Evolutionary conservation across 2,113 vertebrate genomes (phyloP).

Genomic region (Nibea coibor): DNA sequence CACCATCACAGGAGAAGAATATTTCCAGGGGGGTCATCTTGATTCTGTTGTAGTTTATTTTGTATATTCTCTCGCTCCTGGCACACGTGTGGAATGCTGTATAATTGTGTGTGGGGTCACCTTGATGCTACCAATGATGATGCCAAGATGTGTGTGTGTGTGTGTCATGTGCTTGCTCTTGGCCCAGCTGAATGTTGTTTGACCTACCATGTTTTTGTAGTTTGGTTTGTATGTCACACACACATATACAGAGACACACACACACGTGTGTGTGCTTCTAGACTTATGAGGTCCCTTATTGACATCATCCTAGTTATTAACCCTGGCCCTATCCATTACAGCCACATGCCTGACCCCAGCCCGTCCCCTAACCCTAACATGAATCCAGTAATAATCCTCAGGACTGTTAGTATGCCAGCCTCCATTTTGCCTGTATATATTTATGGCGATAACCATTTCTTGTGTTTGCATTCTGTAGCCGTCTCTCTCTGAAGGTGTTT

Average conservation of each 20-base stretch:
- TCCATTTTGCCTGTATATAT: not conserved
- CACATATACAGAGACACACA: not conserved
- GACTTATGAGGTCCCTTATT: not conserved
- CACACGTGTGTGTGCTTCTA: not conserved
- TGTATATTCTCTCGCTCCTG: constrained; percentile 6
- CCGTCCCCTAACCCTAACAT: not conserved
- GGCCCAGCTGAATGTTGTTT: constrained; percentile 54
- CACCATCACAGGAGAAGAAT: not conserved
- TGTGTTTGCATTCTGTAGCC: constrained; percentile 1
- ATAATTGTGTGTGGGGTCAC: constrained; percentile 38
- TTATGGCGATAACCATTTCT: not conserved
- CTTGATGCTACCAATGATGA: constrained; percentile 31
- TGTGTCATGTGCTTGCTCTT: constrained; percentile 23
- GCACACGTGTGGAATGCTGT: not conserved
- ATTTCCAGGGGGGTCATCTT: constrained; percentile 16
- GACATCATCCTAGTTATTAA: not conserved
- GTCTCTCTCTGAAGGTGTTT: not conserved
- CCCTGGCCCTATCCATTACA: not conserved
- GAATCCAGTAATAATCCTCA: not conserved
- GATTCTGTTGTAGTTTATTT: not conserved
- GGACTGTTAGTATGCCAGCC: not conserved
- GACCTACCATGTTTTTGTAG: constrained; percentile 60
- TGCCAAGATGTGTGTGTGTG: constrained; percentile 26
- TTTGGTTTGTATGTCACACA: constrained; percentile 45
- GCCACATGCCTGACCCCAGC: not conserved